Evolutionary conservation across 2,888 invertebrate genomes (phyloP).

Genomic region (Periphyllus acericola): DNA sequence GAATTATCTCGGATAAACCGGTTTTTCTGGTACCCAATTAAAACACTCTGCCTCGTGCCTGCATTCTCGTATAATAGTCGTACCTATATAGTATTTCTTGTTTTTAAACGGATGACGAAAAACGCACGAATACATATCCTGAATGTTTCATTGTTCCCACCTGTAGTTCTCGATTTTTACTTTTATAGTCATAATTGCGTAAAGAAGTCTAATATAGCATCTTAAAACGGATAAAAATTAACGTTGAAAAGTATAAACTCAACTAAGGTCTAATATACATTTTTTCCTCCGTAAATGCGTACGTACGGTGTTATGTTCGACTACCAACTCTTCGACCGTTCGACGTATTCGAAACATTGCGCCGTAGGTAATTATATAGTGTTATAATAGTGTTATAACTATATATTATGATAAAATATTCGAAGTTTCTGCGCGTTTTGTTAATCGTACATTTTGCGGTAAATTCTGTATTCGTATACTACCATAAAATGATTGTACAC

Average conservation of each 20-base stretch:
- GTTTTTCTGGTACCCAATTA: constrained; percentile 23
- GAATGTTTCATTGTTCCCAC: background rate
- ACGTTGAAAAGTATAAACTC: no score
- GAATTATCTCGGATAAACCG: constrained; percentile 6
- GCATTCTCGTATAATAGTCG: no score
- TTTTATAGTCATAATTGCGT: background rate
- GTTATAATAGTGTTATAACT: no score
- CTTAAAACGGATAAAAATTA: no score
- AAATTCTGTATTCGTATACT: background rate
- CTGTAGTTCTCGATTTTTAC: background rate
- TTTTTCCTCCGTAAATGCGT: no score
- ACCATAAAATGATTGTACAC: background rate
- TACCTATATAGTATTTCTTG: background rate
- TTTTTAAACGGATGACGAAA: background rate
- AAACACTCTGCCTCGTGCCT: background rate
- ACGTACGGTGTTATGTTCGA: no score
- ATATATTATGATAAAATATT: no score
- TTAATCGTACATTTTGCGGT: background rate
- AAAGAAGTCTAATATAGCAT: no score
- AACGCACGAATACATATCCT: background rate
- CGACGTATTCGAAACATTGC: no score
- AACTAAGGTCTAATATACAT: no score
- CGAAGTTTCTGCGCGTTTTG: background rate
- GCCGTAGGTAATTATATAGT: no score
- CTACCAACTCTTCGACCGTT: no score